phyloP scores from a whole-genome alignment of 2,797 vertebrate species.

The Champsocephalus esox region DNA sequence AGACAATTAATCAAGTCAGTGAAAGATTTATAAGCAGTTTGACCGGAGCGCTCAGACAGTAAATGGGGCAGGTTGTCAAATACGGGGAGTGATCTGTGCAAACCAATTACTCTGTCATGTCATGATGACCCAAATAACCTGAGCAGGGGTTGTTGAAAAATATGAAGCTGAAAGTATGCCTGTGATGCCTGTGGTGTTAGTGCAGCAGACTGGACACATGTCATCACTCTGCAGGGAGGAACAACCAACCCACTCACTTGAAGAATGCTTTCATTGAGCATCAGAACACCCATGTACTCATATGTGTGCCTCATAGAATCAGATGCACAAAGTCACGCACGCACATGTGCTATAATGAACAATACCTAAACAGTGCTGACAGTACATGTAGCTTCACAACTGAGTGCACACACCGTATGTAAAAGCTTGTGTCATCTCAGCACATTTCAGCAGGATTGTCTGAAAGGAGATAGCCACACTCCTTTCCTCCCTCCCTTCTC shows the following conservation, averaged over 20 bases:
- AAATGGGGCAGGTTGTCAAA: slow-evolving; percentile 80
- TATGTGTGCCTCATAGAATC: slow-evolving; percentile 24
- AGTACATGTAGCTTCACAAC: slow-evolving; percentile 62
- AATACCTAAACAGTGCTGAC: slow-evolving; percentile 65
- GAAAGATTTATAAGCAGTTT: slow-evolving; percentile 83
- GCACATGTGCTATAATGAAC: slow-evolving; percentile 42
- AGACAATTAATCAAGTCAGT: slow-evolving; percentile 82
- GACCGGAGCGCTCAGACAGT: slow-evolving; percentile 74
- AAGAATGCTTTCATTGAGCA: slow-evolving; percentile 35
- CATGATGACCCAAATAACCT: slow-evolving; percentile 74
- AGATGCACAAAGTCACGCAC: slow-evolving; percentile 31
- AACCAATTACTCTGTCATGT: slow-evolving; percentile 81
- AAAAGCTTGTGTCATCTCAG: slow-evolving; percentile 76
- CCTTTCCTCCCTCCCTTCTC: slow-evolving; percentile 46
- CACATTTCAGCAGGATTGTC: slow-evolving; percentile 68
- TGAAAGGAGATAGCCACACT: slow-evolving; percentile 72
- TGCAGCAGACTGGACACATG: slow-evolving; percentile 43
- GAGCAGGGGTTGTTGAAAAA: slow-evolving; percentile 64
- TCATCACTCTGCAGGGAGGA: slow-evolving; percentile 41
- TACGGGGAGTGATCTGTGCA: slow-evolving; percentile 73
- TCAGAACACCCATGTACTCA: slow-evolving; percentile 12
- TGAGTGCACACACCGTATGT: slow-evolving; percentile 62
- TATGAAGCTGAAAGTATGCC: slow-evolving; percentile 62
- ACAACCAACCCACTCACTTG: slow-evolving; percentile 18
- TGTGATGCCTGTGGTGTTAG: slow-evolving; percentile 41